A percentile compares a stretch with the other conserved stretches of the same genome.
Conservation (phyloP, 2,113 vertebrate genomes). For the Pluvialis apricaria region DNA sequence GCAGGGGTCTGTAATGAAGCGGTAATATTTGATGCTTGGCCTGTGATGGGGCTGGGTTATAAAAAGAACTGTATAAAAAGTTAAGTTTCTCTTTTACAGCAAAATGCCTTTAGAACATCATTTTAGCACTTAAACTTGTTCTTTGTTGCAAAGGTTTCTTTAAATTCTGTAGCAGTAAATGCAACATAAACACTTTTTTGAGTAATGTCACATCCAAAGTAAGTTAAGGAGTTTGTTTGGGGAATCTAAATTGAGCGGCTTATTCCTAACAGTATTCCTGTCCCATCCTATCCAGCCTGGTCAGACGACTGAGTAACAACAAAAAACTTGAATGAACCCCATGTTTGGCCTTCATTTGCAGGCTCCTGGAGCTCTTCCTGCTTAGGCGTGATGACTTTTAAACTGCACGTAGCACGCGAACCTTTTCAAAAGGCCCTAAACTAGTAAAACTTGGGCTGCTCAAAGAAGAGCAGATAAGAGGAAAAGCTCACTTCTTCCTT, state of each 20-base stretch:
- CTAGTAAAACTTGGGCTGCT: neutral
- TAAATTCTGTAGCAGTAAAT: neutral
- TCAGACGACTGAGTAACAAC: neutral
- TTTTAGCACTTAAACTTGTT: neutral
- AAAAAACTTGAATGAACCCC: neutral
- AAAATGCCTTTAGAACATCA: neutral
- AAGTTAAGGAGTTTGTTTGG: neutral
- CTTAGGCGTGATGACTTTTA: neutral
- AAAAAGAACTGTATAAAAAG: neutral
- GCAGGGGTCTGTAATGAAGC: neutral
- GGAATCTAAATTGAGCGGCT: neutral
- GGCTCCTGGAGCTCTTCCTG: neutral
- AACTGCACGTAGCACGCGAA: neutral
- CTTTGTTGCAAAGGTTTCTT: neutral
- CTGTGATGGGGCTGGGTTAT: neutral
- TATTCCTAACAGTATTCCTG: neutral
- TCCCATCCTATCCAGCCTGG: neutral
- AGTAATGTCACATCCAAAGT: neutral
- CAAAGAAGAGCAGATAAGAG: neutral
- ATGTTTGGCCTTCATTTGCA: neutral
- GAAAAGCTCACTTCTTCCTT: neutral
- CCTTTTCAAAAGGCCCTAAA: neutral
- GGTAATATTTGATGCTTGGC: neutral
- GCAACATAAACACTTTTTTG: neutral
- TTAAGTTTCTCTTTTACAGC: neutral